phyloP scores from a whole-genome alignment of 2,113 vertebrate species.

The Zosterops borbonicus region DNA sequence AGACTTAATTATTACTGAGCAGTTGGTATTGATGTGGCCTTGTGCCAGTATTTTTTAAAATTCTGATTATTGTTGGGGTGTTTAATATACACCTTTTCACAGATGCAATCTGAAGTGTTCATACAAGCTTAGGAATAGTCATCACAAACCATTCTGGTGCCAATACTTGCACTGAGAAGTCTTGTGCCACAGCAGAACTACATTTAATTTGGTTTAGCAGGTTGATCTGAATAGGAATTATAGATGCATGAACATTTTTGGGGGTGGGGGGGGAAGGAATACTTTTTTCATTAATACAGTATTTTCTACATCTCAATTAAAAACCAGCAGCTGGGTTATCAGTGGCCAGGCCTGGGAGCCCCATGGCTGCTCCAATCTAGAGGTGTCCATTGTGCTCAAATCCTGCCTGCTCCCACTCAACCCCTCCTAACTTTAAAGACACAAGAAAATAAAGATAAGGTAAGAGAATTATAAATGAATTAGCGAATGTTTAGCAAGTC shows the following conservation, averaged over 20 bases:
- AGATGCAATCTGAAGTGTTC: not conserved
- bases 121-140: not conserved
- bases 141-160: not conserved
- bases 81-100: not conserved
- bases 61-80: not conserved
- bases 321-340: not conserved
- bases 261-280: accelerated
- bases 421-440: not conserved
- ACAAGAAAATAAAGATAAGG: not conserved
- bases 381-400: not conserved
- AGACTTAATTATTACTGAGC: not conserved
- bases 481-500: not conserved
- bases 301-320: not conserved
- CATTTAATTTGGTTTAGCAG: not conserved
- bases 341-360: no score
- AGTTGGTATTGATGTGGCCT: not conserved
- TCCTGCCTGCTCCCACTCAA: not conserved
- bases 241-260: not conserved
- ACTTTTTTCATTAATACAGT: not conserved
- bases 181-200: not conserved
- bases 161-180: not conserved
- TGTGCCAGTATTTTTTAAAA: not conserved
- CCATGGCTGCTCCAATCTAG: not conserved
- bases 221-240: not conserved
- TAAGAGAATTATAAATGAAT: not conserved